phyloP scores from a whole-genome alignment of 2,888 invertebrate species.

The Campoplex capitator region DNA sequence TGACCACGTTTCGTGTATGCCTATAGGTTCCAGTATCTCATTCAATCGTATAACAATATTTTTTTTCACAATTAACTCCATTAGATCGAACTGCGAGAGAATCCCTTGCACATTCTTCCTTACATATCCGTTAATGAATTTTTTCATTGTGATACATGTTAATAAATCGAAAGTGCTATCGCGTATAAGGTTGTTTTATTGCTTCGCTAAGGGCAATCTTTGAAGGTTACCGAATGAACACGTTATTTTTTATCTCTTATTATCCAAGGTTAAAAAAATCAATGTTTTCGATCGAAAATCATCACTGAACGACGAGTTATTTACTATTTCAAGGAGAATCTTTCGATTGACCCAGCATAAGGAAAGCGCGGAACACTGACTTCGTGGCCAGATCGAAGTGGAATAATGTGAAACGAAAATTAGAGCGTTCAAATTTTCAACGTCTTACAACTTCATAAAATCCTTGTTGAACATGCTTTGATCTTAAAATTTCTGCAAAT shows the following conservation, averaged over 20 bases:
- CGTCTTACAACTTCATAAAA: not conserved
- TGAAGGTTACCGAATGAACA: not conserved
- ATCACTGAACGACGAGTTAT: not conserved
- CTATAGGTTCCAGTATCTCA: not conserved
- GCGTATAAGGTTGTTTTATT: conserved; percentile 24
- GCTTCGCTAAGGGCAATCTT: conserved; percentile 25
- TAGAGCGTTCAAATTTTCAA: not conserved
- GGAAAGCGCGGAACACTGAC: not conserved
- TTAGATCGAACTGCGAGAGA: conserved; percentile 5
- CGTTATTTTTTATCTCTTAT: conserved; percentile 6
- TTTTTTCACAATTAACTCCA: conserved; percentile 24
- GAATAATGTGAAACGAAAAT: not conserved
- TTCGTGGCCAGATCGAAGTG: not conserved
- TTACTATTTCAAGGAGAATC: conserved; percentile 14
- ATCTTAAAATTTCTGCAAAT: too few species aligned
- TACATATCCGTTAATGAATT: conserved; percentile 1
- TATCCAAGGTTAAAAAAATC: conserved; percentile 16
- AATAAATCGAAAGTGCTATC: conserved; percentile 29
- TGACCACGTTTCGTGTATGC: not conserved
- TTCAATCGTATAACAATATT: conserved; percentile 18
- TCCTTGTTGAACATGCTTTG: not conserved
- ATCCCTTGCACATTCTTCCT: not conserved
- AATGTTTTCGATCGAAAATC: not conserved
- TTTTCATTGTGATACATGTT: conserved; percentile 28
- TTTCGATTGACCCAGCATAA: conserved; percentile 2